phyloP scores from a whole-genome alignment of 2,888 invertebrate genomes.

The Andrena flavipes region DNA sequence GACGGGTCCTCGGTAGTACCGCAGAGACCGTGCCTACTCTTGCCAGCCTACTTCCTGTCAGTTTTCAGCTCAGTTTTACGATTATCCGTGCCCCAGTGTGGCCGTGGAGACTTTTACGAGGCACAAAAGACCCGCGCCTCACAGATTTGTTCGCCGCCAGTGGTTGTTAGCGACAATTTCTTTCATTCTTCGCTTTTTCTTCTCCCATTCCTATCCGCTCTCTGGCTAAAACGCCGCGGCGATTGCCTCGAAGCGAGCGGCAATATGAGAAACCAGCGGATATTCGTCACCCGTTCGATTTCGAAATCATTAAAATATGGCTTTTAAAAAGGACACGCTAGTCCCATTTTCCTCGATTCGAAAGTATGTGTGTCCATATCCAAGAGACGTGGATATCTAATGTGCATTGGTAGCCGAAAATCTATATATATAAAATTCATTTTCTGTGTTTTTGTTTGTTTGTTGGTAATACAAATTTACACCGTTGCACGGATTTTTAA shows the following conservation, averaged over 20 bases:
- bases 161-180: slow-evolving; percentile 78
- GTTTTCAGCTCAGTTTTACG: slow-evolving; percentile 78
- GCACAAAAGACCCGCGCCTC: slow-evolving; percentile 75
- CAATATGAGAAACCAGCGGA: slow-evolving; percentile 31
- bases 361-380: background rate
- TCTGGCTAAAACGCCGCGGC: slow-evolving; percentile 30
- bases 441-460: no score
- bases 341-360: background rate
- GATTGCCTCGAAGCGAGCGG: slow-evolving; percentile 38
- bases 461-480: no score
- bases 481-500: no score
- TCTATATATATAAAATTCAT: no score
- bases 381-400: slow-evolving; percentile 2
- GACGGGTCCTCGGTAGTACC: slow-evolving; percentile 78
- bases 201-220: slow-evolving; percentile 48
- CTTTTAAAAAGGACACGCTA: slow-evolving; percentile 6
- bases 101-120: slow-evolving; percentile 77
- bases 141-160: slow-evolving; percentile 74
- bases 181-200: slow-evolving; percentile 68
- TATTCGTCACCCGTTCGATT: slow-evolving; percentile 16
- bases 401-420: slow-evolving; percentile 42
- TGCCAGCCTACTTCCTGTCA: slow-evolving; percentile 81
- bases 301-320: slow-evolving; percentile 16
- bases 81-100: slow-evolving; percentile 75
- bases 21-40: slow-evolving; percentile 64